Conservation (phyloP, 2,888 invertebrate species). For the Drosophila nr. fundita region DNA sequence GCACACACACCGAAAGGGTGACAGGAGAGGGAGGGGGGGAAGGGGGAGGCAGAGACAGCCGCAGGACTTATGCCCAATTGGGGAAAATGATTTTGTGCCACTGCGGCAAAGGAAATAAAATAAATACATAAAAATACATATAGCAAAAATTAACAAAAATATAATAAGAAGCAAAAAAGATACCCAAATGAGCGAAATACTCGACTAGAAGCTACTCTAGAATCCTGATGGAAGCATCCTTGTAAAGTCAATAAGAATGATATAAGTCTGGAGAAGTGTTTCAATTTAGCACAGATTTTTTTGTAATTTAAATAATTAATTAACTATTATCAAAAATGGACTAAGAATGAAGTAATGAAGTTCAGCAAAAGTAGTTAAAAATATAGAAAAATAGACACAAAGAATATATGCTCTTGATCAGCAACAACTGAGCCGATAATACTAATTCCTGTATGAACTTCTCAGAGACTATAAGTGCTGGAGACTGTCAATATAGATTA, state of each 20-base stretch:
- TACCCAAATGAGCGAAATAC: not conserved
- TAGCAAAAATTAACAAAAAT: conserved; percentile 18
- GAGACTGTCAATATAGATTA: no score
- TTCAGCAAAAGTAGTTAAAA: not conserved
- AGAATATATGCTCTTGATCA: not conserved
- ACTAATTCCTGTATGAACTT: not conserved
- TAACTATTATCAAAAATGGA: no score
- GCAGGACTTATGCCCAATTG: conserved; percentile 77
- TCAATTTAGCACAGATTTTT: not conserved
- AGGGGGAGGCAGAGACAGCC: conserved; percentile 27
- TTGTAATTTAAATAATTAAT: not conserved
- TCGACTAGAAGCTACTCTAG: conserved; percentile 1
- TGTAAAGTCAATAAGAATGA: not conserved
- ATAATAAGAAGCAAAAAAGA: conserved; percentile 13
- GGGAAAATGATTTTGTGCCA: conserved; percentile 78
- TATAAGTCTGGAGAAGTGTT: accelerated
- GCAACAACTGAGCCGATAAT: not conserved
- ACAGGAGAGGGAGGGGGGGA: not conserved
- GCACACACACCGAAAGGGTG: conserved; percentile 31
- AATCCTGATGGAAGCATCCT: not conserved
- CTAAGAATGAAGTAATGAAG: not conserved
- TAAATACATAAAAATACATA: conserved; percentile 28
- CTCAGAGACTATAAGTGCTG: not conserved
- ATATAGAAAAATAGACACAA: not conserved
- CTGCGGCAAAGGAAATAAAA: conserved; percentile 68